These are phyloP conservation scores for Acrocephalus scirpaceus DNA, from an alignment of 2,797 vertebrate genomes.

Conservation along the genomic window DNA sequence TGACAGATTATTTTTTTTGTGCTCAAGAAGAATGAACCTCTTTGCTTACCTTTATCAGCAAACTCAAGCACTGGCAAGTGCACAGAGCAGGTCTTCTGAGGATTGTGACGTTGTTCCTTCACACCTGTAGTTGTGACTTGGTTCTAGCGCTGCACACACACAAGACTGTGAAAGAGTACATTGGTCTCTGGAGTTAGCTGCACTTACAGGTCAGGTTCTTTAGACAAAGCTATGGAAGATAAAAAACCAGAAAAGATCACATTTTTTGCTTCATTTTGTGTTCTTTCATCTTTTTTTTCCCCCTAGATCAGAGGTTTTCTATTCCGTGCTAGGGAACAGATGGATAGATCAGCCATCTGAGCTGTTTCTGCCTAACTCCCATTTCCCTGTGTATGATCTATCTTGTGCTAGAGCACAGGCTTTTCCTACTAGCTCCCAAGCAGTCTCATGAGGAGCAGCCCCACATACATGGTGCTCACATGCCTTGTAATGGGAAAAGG, in stretches of 20 bases:
- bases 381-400: not conserved
- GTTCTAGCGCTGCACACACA: not conserved
- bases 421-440: not conserved
- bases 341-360: not conserved
- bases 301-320: not conserved
- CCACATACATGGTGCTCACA: rapidly evolving
- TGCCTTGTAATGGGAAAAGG: not conserved
- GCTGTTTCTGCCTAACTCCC: not conserved
- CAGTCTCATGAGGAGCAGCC: not conserved
- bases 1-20: not conserved
- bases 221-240: not conserved
- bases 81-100: not conserved
- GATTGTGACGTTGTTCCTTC: not conserved
- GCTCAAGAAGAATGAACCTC: conserved; percentile 8
- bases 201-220: not conserved
- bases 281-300: not conserved
- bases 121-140: conserved; percentile 6
- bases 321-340: not conserved
- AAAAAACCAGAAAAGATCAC: not conserved
- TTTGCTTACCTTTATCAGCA: not conserved
- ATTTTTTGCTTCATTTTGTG: not conserved
- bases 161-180: not conserved
- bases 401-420: not conserved
- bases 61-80: not conserved
- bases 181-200: conserved; percentile 38